Evolutionary conservation across 2,888 invertebrate species (phyloP).

Genomic region (Drosophila pullipes): DNA sequence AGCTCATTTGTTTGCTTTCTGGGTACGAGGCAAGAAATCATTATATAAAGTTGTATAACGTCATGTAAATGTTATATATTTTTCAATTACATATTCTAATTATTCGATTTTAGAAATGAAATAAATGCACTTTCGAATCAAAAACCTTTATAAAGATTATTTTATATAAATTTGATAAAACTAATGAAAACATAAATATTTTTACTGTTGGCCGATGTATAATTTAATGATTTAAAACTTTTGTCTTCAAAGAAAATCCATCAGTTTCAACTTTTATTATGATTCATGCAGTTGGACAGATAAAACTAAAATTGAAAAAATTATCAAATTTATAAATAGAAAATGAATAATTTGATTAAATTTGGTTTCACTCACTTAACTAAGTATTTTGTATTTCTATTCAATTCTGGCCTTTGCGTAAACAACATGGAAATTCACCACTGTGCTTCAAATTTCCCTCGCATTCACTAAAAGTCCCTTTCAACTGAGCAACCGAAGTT

Average conservation of each 20-base stretch:
- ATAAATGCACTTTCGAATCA: neutral
- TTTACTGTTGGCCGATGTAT: neutral
- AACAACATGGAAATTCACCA: slow-evolving; percentile 43
- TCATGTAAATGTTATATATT: neutral
- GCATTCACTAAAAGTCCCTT: slow-evolving; percentile 34
- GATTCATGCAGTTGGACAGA: neutral
- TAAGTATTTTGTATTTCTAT: neutral
- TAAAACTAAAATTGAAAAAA: neutral
- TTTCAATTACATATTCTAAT: neutral
- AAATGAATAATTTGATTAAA: neutral
- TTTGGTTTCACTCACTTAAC: neutral
- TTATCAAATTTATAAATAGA: neutral
- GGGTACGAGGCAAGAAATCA: neutral
- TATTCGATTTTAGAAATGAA: neutral
- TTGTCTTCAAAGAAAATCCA: neutral
- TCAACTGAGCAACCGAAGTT: slow-evolving; percentile 31
- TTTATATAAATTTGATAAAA: neutral
- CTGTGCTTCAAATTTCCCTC: slow-evolving; percentile 47
- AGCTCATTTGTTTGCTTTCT: neutral
- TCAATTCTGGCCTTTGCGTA: neutral
- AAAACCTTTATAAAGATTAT: neutral
- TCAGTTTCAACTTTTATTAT: neutral
- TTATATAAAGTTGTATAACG: neutral
- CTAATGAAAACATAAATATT: neutral
- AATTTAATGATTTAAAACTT: neutral